Percentiles rank a stretch among this genome's conserved stretches.
Evolutionary conservation across 2,113 vertebrate genomes (phyloP).

Genomic region (Smithornis capensis): DNA sequence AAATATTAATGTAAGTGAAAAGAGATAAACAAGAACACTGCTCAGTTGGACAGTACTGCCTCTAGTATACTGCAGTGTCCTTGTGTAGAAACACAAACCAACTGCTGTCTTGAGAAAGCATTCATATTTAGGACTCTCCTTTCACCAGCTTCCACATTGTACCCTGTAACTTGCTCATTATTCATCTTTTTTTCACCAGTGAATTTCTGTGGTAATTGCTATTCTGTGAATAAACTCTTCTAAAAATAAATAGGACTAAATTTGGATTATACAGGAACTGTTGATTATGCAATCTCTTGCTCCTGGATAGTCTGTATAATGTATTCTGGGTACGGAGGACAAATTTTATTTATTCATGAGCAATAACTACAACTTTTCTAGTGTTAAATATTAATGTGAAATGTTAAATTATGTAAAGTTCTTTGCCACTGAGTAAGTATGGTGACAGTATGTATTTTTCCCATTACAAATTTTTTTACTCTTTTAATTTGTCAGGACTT

Average conservation of each 20-base stretch:
- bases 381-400: not conserved
- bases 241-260: constrained; percentile 11
- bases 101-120: not conserved
- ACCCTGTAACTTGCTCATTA: not conserved
- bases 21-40: not conserved
- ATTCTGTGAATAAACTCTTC: not conserved
- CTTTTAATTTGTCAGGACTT: not conserved
- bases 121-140: not conserved
- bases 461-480: not conserved
- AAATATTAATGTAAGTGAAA: not conserved
- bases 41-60: not conserved
- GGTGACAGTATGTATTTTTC: not conserved
- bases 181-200: not conserved
- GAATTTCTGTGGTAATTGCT: not conserved
- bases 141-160: not conserved
- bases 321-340: not conserved
- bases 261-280: not conserved
- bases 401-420: not conserved
- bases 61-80: not conserved
- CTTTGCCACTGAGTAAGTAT: not conserved
- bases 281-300: not conserved
- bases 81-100: not conserved
- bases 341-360: not conserved
- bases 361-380: not conserved
- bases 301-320: not conserved